A percentile compares a stretch with the other conserved stretches of the same genome.
phyloP scores from a whole-genome alignment of 2,797 vertebrate genomes.

The Myripristis jacobus region DNA sequence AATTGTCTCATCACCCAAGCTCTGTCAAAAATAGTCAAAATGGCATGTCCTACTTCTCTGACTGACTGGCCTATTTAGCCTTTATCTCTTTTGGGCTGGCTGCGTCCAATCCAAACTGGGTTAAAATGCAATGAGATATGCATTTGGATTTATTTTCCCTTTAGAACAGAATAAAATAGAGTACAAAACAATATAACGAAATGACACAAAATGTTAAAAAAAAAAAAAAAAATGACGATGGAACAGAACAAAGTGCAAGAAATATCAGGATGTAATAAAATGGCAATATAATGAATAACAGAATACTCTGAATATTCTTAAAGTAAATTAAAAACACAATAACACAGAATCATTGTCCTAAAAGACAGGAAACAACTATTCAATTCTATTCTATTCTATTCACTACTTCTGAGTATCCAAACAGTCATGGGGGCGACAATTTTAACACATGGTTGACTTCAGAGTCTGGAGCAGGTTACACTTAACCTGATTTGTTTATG shows the following conservation, averaged over 20 bases:
- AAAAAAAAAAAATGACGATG: too few species aligned
- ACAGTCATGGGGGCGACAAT: too few species aligned
- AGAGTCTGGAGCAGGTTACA: background rate
- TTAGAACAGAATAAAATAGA: background rate
- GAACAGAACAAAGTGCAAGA: too few species aligned
- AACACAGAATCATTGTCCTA: too few species aligned
- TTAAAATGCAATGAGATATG: background rate
- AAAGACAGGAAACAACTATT: too few species aligned
- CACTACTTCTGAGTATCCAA: too few species aligned
- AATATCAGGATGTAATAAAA: too few species aligned
- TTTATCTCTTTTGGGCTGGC: constrained; percentile 13
- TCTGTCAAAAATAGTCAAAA: constrained; percentile 57
- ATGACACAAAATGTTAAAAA: too few species aligned
- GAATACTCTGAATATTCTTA: too few species aligned
- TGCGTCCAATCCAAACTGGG: background rate
- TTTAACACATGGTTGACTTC: background rate
- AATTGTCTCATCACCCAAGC: constrained; percentile 64
- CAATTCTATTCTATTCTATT: too few species aligned
- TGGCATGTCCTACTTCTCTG: constrained; percentile 56
- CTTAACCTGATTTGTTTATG: background rate
- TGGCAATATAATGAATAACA: too few species aligned
- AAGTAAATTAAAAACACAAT: too few species aligned
- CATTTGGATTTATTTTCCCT: background rate
- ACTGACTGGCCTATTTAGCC: constrained; percentile 41
- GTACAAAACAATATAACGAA: background rate